These are phyloP conservation scores for Euzetes globulus DNA, from an alignment of 2,888 invertebrate species.

Conservation along the genomic window DNA sequence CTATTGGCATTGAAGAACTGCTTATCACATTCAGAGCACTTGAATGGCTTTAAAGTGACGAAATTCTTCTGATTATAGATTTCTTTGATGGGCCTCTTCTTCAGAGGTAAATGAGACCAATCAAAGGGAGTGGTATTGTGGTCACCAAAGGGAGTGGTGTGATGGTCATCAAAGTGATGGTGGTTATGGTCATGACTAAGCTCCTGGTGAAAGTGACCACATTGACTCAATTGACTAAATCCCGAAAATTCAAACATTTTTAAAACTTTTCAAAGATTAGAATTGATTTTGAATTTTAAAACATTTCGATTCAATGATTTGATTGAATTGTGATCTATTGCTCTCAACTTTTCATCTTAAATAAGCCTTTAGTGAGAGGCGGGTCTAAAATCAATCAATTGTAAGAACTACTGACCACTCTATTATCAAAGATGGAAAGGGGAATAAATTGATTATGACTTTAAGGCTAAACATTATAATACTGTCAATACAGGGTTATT, in stretches of 20 bases:
- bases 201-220: no score
- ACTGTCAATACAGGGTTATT: constrained; percentile 16
- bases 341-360: neutral
- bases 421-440: constrained; percentile 4
- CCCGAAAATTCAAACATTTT: neutral
- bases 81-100: constrained; percentile 21
- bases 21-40: constrained; percentile 33
- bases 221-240: neutral
- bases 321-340: neutral
- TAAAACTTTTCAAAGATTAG: neutral
- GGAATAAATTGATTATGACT: neutral
- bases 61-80: neutral
- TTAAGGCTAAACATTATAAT: neutral
- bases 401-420: constrained; percentile 11
- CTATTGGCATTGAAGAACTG: constrained; percentile 20
- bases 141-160: no score
- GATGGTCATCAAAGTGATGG: neutral
- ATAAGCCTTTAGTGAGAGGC: neutral
- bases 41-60: neutral
- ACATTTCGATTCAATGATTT: neutral
- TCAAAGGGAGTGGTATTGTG: no score
- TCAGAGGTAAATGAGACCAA: constrained; percentile 25
- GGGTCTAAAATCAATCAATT: neutral
- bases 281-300: neutral
- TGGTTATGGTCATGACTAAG: no score